Conservation (phyloP, 2,888 invertebrate genomes). For the Palloptera scutellata region DNA sequence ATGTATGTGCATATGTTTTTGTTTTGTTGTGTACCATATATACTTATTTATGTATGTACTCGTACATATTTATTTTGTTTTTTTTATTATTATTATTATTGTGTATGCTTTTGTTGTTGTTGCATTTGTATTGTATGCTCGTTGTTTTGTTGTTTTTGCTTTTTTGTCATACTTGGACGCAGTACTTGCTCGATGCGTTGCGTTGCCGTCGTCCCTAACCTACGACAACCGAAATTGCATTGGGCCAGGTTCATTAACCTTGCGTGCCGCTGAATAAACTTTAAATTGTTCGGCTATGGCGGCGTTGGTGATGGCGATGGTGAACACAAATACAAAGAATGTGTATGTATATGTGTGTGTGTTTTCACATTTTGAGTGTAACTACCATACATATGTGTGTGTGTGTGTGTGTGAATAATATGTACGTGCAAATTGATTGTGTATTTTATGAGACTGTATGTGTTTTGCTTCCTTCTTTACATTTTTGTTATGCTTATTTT, state of each 20-base stretch:
- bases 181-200: constrained; percentile 7
- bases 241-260: constrained; percentile 48
- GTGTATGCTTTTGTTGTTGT: background rate
- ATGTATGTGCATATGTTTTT: background rate
- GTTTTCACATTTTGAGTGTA: too few relatives aligned
- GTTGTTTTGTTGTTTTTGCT: constrained; percentile 5
- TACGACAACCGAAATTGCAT: constrained; percentile 48
- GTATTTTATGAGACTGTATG: background rate
- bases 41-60: background rate
- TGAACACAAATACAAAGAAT: background rate
- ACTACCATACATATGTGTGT: too few relatives aligned
- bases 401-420: constrained; percentile 1
- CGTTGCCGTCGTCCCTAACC: constrained; percentile 38
- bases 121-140: constrained; percentile 8
- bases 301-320: constrained; percentile 1
- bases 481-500: constrained; percentile 5
- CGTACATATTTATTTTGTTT: too few relatives aligned
- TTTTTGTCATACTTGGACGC: background rate
- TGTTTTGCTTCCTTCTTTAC: background rate
- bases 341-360: background rate
- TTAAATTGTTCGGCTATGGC: constrained; percentile 8
- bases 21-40: constrained; percentile 2
- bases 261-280: constrained; percentile 20
- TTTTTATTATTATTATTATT: background rate
- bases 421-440: background rate